Evolutionary conservation across 64 coral and sea anemone genomes (phyloP).

Genomic region (Porites australiensis): DNA sequence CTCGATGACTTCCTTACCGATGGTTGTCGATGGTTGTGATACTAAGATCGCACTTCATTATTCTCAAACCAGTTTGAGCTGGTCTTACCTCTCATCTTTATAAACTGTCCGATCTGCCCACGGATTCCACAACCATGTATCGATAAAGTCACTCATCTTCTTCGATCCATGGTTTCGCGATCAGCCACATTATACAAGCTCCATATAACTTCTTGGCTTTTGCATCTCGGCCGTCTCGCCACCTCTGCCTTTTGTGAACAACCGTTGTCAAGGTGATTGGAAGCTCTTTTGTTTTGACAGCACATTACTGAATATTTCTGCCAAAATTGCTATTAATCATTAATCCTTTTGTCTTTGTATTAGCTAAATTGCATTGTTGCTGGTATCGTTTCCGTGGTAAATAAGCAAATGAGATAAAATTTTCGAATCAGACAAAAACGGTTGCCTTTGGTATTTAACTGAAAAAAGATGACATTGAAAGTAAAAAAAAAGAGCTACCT

Average conservation of each 20-base stretch:
- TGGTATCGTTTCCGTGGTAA: no score
- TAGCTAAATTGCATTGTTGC: no score
- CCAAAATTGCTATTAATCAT: background rate
- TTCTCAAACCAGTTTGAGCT: no score
- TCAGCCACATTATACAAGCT: background rate
- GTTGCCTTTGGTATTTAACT: no score
- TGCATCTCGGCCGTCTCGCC: background rate
- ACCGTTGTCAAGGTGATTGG: conserved; percentile 23
- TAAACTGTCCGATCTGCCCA: background rate
- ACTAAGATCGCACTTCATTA: no score
- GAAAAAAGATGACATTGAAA: no score
- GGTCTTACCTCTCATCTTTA: conserved; percentile 1
- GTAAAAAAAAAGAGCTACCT: no score
- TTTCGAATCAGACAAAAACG: no score
- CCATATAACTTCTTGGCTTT: background rate
- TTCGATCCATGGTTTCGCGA: background rate
- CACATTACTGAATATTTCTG: background rate
- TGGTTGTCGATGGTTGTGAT: background rate
- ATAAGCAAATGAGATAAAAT: no score
- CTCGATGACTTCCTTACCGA: background rate
- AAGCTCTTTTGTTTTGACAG: conserved; percentile 13
- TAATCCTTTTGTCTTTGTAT: background rate
- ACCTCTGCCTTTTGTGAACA: background rate
- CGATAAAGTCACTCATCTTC: background rate
- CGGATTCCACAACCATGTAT: background rate